A percentile compares a stretch with the other conserved stretches of the same genome.
Conservation (phyloP, 2,113 vertebrate species). For the Bubo scandiacus region DNA sequence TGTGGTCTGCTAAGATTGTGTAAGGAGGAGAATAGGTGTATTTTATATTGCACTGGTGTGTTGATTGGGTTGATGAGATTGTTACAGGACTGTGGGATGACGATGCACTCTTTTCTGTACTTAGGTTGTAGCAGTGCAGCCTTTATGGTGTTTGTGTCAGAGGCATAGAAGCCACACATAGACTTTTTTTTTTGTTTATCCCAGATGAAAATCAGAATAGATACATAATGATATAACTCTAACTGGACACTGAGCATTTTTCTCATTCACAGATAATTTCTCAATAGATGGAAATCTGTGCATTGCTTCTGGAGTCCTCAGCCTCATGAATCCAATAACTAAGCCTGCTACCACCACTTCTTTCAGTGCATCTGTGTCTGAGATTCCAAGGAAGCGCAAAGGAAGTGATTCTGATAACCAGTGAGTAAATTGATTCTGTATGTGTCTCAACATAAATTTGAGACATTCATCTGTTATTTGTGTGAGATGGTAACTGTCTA, state of each 20-base stretch:
- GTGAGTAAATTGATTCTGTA: slow-evolving; percentile 70
- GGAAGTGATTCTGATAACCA: slow-evolving; percentile 83
- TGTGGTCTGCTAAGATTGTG: background rate
- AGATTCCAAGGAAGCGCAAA: slow-evolving; percentile 86
- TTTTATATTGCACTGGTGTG: background rate
- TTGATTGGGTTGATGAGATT: background rate
- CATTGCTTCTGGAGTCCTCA: slow-evolving; percentile 55
- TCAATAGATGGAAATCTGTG: slow-evolving; percentile 70
- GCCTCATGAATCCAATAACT: slow-evolving; percentile 70
- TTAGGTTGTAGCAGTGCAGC: background rate
- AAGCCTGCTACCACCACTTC: slow-evolving; percentile 55
- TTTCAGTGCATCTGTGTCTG: slow-evolving; percentile 49
- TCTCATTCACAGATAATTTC: slow-evolving; percentile 64
- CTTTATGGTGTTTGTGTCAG: background rate
- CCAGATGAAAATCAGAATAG: background rate
- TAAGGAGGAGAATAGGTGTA: background rate
- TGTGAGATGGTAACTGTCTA: background rate
- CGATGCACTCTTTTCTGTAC: background rate
- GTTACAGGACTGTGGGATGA: background rate
- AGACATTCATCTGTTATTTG: background rate
- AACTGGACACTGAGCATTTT: background rate
- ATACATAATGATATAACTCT: background rate
- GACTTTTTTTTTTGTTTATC: background rate
- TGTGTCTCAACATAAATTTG: background rate
- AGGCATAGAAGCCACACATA: background rate